Conservation (phyloP, 2,797 vertebrate genomes). For the Amniataba percoides region DNA sequence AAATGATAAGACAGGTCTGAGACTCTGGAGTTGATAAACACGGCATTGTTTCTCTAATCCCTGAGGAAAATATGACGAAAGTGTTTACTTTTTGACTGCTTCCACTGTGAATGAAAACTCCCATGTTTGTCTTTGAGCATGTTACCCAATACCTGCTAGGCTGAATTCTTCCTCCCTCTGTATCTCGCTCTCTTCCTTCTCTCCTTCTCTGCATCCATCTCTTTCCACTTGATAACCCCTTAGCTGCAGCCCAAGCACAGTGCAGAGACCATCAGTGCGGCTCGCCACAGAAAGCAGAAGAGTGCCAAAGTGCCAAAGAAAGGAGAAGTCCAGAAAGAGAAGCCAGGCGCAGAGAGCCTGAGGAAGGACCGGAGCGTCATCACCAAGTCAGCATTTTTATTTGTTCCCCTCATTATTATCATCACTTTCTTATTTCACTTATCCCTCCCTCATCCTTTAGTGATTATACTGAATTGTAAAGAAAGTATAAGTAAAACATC, state of each 20-base stretch:
- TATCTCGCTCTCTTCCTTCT: background rate
- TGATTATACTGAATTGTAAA: constrained; percentile 1
- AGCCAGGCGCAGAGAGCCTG: constrained; percentile 92
- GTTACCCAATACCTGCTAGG: constrained; percentile 26
- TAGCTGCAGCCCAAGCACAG: constrained; percentile 93
- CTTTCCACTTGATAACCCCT: constrained; percentile 37
- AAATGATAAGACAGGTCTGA: constrained; percentile 32
- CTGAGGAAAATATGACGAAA: constrained; percentile 43
- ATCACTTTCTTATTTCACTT: background rate
- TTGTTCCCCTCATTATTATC: background rate
- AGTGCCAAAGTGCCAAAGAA: constrained; percentile 84
- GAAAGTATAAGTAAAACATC: background rate
- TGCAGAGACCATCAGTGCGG: constrained; percentile 91
- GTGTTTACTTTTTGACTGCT: constrained; percentile 37
- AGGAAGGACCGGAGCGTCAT: constrained; percentile 89
- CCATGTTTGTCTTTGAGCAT: constrained; percentile 37
- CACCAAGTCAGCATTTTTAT: constrained; percentile 88
- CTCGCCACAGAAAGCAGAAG: constrained; percentile 88
- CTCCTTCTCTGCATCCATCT: constrained; percentile 18
- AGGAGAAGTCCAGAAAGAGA: constrained; percentile 89
- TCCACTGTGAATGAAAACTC: constrained; percentile 22
- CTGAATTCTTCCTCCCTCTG: constrained; percentile 28
- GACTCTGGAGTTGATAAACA: constrained; percentile 41
- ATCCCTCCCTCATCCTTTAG: background rate
- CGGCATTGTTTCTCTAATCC: constrained; percentile 41